Evolutionary conservation across 2,888 invertebrate genomes (phyloP).

Genomic region (Drosophila nr. perissopoda): DNA sequence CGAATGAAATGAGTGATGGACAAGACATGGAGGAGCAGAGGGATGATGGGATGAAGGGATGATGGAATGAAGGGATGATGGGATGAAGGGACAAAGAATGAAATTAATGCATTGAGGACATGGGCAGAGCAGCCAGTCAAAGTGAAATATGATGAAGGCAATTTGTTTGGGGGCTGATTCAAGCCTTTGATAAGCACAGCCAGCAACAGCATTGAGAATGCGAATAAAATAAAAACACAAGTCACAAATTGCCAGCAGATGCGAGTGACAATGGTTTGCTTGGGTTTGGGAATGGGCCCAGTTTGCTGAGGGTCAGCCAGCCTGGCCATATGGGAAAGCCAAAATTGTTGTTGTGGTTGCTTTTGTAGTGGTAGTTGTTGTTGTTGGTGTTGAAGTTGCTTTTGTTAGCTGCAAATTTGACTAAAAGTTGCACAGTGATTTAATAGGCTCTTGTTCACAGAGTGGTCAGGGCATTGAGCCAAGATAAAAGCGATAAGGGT

Average conservation of each 20-base stretch:
- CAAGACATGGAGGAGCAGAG: background rate
- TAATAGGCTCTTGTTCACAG: constrained; percentile 33
- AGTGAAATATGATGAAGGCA: constrained; percentile 76
- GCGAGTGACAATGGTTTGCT: constrained; percentile 16
- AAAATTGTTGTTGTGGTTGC: constrained; percentile 7
- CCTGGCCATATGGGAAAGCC: background rate
- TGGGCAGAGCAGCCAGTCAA: constrained; percentile 26
- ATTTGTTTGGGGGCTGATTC: constrained; percentile 60
- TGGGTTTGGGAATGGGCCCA: constrained; percentile 19
- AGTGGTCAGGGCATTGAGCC: constrained; percentile 2
- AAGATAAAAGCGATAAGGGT: background rate
- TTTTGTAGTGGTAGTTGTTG: background rate
- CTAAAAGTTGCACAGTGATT: constrained; percentile 63
- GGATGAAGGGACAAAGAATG: background rate
- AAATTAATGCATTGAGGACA: constrained; percentile 23
- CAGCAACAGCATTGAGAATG: background rate
- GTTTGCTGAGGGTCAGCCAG: constrained; percentile 15
- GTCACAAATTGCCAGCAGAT: constrained; percentile 21
- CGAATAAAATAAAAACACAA: background rate
- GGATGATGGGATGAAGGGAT: background rate
- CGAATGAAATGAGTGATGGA: background rate
- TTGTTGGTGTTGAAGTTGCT: constrained; percentile 31
- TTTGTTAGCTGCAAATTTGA: constrained; percentile 67
- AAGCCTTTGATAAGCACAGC: constrained; percentile 63
- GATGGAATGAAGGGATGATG: background rate